Percentiles rank a stretch among this genome's conserved stretches.
Evolutionary conservation across 2,888 invertebrate species (phyloP).

Genomic region (Phortica okadai): DNA sequence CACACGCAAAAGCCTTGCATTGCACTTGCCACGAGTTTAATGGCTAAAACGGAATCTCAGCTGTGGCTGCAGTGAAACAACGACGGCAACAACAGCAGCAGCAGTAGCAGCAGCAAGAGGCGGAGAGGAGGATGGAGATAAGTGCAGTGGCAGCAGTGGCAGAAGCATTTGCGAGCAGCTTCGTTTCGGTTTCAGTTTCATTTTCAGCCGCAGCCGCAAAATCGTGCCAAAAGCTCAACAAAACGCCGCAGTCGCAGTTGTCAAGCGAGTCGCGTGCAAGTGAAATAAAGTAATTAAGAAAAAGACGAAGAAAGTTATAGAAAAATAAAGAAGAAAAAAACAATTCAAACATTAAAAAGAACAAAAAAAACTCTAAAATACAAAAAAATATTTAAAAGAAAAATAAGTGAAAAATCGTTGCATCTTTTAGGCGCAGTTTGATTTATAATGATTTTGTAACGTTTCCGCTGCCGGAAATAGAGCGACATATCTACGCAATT

Average conservation of each 20-base stretch:
- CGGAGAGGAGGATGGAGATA: neutral
- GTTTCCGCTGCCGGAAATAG: neutral
- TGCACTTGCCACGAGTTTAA: conserved; percentile 17
- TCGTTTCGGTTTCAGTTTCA: conserved; percentile 19
- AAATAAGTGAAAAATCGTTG: conserved; percentile 56
- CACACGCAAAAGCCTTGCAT: neutral
- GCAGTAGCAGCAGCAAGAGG: neutral
- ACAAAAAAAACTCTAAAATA: neutral
- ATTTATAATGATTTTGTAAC: neutral
- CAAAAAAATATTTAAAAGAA: conserved; percentile 3
- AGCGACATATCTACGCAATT: neutral
- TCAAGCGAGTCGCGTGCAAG: conserved; percentile 3
- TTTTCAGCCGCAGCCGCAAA: conserved; percentile 24
- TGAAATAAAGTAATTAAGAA: neutral
- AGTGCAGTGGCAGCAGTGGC: neutral
- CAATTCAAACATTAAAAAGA: neutral
- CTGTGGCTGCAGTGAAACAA: neutral
- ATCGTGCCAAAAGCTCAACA: conserved; percentile 27
- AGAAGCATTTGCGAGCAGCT: conserved; percentile 13
- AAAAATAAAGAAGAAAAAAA: neutral
- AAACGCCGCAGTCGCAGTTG: conserved; percentile 22
- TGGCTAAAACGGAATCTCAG: conserved; percentile 16
- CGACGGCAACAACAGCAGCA: neutral
- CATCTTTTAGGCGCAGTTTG: conserved; percentile 67
- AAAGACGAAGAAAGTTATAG: neutral